phyloP scores from a whole-genome alignment of 2,113 vertebrate genomes.

The Thunnus maccoyii region DNA sequence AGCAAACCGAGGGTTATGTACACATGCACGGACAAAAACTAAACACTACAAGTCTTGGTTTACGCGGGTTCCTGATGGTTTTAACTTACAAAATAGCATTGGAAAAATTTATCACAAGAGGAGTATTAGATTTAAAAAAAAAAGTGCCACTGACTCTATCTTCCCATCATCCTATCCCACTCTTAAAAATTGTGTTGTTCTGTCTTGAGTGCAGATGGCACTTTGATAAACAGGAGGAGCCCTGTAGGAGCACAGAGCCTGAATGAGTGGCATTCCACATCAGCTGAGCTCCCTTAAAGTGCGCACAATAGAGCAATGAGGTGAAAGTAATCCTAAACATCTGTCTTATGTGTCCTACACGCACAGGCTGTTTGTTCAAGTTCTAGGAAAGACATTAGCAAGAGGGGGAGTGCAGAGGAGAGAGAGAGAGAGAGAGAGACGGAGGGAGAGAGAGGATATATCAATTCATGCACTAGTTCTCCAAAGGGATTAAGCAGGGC shows the following conservation, averaged over 20 bases:
- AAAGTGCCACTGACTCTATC: background rate
- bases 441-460: conserved; percentile 60
- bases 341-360: conserved; percentile 82
- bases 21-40: background rate
- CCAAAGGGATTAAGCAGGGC: conserved; percentile 70
- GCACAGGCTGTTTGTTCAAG: conserved; percentile 82
- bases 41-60: background rate
- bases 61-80: background rate
- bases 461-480: conserved; percentile 83
- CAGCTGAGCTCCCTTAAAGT: conserved; percentile 83
- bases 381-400: conserved; percentile 80
- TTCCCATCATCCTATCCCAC: conserved; percentile 10
- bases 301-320: conserved; percentile 83
- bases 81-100: conserved; percentile 2
- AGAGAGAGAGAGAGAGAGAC: conserved; percentile 26
- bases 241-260: conserved; percentile 70
- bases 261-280: conserved; percentile 81
- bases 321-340: conserved; percentile 86
- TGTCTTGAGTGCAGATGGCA: conserved; percentile 76
- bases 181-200: conserved; percentile 47
- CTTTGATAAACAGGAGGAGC: conserved; percentile 76
- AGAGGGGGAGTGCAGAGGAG: conserved; percentile 9
- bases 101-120: background rate
- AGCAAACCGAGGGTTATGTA: background rate
- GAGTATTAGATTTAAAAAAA: background rate